Evolutionary conservation across 2,113 vertebrate genomes (phyloP).

Genomic region (Chinchilla lanigera): DNA sequence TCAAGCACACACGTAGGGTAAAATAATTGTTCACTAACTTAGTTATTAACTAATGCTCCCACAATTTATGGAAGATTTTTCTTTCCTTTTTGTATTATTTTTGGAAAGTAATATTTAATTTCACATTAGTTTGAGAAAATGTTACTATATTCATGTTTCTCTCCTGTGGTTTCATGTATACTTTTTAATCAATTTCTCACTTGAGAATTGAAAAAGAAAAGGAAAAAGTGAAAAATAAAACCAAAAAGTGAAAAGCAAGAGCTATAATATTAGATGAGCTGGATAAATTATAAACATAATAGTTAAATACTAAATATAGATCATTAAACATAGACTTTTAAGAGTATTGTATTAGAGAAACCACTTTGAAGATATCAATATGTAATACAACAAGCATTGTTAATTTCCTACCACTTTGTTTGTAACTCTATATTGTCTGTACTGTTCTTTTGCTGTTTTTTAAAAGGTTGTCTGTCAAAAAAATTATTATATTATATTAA

Average conservation of each 20-base stretch:
- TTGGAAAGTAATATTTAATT: background rate
- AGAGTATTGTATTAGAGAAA: slow-evolving; percentile 36
- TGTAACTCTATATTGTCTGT: no score
- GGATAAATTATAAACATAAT: slow-evolving; percentile 54
- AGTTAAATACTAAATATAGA: slow-evolving; percentile 33
- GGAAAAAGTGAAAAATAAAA: background rate
- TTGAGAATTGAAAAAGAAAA: background rate
- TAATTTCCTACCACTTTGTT: no score
- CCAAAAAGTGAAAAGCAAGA: background rate
- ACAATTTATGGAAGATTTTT: background rate
- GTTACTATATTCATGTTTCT: background rate
- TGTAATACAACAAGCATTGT: no score
- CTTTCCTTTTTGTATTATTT: background rate
- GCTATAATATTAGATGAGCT: slow-evolving; percentile 49
- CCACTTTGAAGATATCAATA: no score
- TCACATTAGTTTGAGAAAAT: background rate
- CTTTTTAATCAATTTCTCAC: background rate
- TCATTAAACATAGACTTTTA: slow-evolving; percentile 60
- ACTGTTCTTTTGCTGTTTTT: no score
- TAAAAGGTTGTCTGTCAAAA: no score
- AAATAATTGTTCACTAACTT: background rate
- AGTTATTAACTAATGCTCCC: background rate
- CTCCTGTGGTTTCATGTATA: background rate
- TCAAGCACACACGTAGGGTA: background rate
- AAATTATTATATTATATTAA: slow-evolving; percentile 52